Conservation (phyloP, 35 echinoderm and acorn worm species). For the Amphiura filiformis region DNA sequence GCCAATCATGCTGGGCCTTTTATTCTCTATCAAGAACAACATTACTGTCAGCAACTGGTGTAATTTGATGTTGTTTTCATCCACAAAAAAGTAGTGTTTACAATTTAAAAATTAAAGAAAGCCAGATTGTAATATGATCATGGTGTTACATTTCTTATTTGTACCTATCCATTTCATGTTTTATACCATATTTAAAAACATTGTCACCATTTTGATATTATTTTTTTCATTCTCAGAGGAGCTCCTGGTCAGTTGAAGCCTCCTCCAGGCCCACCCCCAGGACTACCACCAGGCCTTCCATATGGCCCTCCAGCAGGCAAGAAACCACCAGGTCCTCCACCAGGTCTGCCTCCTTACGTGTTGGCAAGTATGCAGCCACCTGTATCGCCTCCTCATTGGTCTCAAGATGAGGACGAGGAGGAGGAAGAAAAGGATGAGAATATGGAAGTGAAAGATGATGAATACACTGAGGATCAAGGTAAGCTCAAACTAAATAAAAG, state of each 20-base stretch:
- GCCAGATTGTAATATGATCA: too few relatives aligned
- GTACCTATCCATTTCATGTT: too few relatives aligned
- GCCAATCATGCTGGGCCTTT: too few relatives aligned
- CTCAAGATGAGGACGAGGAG: not conserved
- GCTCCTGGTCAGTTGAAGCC: slow-evolving; percentile 24
- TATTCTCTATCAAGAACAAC: too few relatives aligned
- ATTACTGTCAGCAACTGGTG: too few relatives aligned
- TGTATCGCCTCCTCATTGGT: slow-evolving; percentile 22
- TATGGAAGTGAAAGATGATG: not conserved
- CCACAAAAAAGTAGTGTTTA: too few relatives aligned
- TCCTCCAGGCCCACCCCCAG: slow-evolving; percentile 46
- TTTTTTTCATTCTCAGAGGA: not conserved
- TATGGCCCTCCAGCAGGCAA: slow-evolving; percentile 66
- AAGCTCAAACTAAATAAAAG: too few relatives aligned
- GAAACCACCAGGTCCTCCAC: slow-evolving; percentile 61
- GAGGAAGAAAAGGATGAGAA: slow-evolving; percentile 33
- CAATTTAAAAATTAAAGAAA: too few relatives aligned
- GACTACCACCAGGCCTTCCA: slow-evolving; percentile 56
- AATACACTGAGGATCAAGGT: not conserved
- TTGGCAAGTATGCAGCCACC: slow-evolving; percentile 5
- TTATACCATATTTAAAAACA: too few relatives aligned
- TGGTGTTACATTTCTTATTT: too few relatives aligned
- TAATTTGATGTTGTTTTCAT: too few relatives aligned
- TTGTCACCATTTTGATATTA: too few relatives aligned
- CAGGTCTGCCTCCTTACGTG: slow-evolving; percentile 52